Conservation (phyloP, 2,113 vertebrate genomes). For the Eonycteris spelaea region DNA sequence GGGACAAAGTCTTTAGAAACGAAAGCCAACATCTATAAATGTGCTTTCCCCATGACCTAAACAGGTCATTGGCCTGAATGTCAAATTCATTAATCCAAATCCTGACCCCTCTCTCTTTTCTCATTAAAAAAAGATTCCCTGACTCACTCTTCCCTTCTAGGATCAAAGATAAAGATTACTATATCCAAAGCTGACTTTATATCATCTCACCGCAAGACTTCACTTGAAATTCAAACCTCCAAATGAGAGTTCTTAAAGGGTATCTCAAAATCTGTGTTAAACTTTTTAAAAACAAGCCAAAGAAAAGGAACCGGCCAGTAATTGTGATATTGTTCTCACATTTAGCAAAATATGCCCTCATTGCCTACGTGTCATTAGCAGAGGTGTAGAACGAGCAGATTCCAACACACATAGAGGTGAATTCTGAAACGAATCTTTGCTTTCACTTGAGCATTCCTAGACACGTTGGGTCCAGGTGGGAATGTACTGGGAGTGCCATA, state of each 20-base stretch:
- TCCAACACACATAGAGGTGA: neutral
- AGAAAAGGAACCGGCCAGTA: neutral
- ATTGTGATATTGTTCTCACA: neutral
- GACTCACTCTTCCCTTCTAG: neutral
- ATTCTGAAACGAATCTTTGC: neutral
- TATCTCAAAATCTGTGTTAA: neutral
- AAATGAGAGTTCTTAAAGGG: neutral
- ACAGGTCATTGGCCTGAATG: constrained; percentile 69
- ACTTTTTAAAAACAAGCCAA: neutral
- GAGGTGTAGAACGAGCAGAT: neutral
- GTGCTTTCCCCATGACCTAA: constrained; percentile 56
- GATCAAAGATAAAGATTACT: constrained; percentile 21
- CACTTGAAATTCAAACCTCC: neutral
- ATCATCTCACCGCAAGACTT: neutral
- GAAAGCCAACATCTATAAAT: constrained; percentile 22
- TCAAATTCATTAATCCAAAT: constrained; percentile 65
- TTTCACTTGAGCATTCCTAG: neutral
- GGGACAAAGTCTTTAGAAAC: neutral
- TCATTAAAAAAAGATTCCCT: constrained; percentile 12
- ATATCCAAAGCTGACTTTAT: neutral
- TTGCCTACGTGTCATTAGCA: neutral
- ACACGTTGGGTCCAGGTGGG: neutral
- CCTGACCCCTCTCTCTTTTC: constrained; percentile 34
- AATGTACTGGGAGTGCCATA: neutral
- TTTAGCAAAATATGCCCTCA: neutral